Evolutionary conservation across 2,113 vertebrate species (phyloP).

Genomic region (Lagopus muta): DNA sequence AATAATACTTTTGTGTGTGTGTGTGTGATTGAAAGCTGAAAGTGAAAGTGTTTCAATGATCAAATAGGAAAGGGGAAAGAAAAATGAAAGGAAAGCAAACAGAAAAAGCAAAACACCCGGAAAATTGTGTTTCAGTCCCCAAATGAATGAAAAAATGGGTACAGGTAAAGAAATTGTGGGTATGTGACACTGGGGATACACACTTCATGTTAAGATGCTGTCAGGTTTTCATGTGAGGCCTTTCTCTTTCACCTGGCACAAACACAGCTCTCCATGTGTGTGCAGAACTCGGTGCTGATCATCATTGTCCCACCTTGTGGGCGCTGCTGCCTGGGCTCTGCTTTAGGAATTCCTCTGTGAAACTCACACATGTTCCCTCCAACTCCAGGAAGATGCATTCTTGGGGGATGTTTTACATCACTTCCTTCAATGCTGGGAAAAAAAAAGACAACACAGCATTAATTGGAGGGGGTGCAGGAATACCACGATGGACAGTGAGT

Average conservation of each 20-base stretch:
- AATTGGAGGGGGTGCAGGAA: background rate
- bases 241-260: background rate
- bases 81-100: background rate
- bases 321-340: background rate
- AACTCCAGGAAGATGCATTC: background rate
- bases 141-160: background rate
- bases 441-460: background rate
- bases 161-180: fast-evolving
- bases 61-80: background rate
- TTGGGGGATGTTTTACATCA: background rate
- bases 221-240: background rate
- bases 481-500: fast-evolving
- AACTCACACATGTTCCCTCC: background rate
- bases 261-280: fast-evolving
- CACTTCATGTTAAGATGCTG: too few relatives aligned
- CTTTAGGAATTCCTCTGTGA: background rate
- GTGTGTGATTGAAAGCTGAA: background rate
- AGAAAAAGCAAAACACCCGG: background rate
- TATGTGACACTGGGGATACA: background rate
- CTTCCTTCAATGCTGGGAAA: background rate
- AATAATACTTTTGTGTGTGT: background rate
- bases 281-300: background rate
- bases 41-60: background rate
- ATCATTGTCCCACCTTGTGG: background rate
- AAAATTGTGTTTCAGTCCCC: background rate